These are phyloP conservation scores for Acomys russatus DNA, from an alignment of 2,797 vertebrate species.

Conservation along the genomic window DNA sequence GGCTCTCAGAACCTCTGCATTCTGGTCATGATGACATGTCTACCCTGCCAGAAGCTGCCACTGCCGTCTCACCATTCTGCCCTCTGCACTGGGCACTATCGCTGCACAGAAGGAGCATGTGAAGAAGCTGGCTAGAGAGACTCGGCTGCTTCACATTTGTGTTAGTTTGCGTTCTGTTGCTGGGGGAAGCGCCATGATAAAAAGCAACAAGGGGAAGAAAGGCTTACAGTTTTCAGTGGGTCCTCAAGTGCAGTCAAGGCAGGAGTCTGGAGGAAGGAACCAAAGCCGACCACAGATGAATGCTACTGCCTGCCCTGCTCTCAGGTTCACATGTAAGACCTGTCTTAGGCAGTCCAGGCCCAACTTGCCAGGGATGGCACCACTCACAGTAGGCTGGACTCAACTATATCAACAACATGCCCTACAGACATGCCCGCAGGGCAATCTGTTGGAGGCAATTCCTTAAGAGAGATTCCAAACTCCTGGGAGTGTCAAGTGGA, in stretches of 20 bases:
- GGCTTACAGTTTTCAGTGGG: neutral
- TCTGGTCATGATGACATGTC: neutral
- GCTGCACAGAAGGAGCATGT: neutral
- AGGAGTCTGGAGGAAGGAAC: neutral
- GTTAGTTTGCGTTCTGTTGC: neutral
- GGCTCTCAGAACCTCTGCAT: neutral
- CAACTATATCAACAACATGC: neutral
- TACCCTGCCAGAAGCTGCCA: neutral
- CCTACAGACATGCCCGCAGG: neutral
- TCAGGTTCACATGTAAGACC: neutral
- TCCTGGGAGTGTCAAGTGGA: neutral
- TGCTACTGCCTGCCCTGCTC: neutral
- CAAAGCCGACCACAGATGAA: neutral
- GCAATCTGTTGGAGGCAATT: neutral
- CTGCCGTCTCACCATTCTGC: neutral
- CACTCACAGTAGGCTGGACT: neutral
- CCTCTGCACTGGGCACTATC: neutral
- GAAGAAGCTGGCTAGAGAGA: neutral
- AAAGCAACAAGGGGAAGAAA: neutral
- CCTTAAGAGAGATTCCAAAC: neutral
- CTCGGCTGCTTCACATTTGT: neutral
- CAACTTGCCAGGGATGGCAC: neutral
- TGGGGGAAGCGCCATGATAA: neutral
- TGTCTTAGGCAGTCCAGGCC: neutral
- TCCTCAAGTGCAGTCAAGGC: neutral